Evolutionary conservation across 1,140 invertebrate species (phyloP), one percentile per base, ranked within the genome.

Genomic region (Drosophila ironensis): DNA sequence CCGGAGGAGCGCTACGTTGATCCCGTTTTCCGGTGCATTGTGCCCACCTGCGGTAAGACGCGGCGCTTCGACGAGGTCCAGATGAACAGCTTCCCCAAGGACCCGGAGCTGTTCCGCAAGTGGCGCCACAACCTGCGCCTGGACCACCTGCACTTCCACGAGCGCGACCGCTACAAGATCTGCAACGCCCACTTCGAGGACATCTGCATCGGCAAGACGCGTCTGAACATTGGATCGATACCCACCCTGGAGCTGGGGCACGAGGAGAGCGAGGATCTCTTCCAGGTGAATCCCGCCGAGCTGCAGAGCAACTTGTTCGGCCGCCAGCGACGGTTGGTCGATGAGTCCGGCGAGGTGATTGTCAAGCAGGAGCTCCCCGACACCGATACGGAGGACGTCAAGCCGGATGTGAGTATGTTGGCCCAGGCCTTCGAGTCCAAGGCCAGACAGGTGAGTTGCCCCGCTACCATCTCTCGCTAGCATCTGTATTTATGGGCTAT

Each of bases 81-180:
- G 42, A 86, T 89, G 87, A 89, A 89, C 30, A 89, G 87, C 38
- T 89, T 89, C 14, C 87, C 87, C 41, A 89, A 89, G 47, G 76
- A 88, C 33, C 30, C 64, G 4, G n/a, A 35, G 2, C 46, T 75
- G 7, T 89, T 89, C 20, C 44, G 72, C 37, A 70, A 64, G 12
- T 89, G 87, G 87, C 69, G 64, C 2, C 87, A 89, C 41, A 89
- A 89, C 51, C 57, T 89, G 0, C 76, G 84, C 0, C 22, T 89
- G 9, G 87, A 89, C 0, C 72, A 84, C 17, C 46, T 89, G 0
- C 53, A 64, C 14, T 89, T 89, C 22, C 80, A 73, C 16, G 87
- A 89, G 14, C 72, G 87, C 1, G 87, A 89, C 3, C 73, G 77
- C 22, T 89, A 89, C 41, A 89, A 89, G 64, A 89, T 89, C n/a